These are phyloP conservation scores for Setophaga kirtlandii DNA, from an alignment of 2,113 vertebrate species.

Conservation along the genomic window DNA sequence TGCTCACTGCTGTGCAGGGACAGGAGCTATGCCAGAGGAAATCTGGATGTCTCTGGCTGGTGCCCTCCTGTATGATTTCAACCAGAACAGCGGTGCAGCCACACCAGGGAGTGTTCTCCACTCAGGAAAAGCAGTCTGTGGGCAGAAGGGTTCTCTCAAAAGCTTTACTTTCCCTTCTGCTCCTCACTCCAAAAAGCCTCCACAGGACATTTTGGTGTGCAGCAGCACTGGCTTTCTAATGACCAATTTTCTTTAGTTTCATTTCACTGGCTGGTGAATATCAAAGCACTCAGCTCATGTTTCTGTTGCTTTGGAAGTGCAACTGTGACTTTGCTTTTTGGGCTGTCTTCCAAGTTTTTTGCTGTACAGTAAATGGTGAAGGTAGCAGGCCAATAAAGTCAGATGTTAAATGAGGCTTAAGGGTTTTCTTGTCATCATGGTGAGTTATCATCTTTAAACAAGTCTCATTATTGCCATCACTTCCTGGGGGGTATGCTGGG, in stretches of 20 bases:
- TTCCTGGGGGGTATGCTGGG: neutral
- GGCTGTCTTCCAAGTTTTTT: neutral
- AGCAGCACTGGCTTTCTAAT: neutral
- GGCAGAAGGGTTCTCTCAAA: neutral
- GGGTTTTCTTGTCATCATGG: constrained; percentile 6
- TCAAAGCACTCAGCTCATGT: neutral
- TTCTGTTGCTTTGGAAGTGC: neutral
- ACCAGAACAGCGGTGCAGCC: neutral
- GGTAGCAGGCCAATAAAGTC: constrained; percentile 9
- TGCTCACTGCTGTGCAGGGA: neutral
- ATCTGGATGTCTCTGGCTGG: neutral
- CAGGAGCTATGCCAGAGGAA: neutral
- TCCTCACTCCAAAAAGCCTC: neutral
- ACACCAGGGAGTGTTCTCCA: neutral
- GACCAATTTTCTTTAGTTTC: neutral
- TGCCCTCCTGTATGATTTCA: neutral
- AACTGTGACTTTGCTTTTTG: neutral
- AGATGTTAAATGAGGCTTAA: constrained; percentile 28
- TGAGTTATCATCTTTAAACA: constrained; percentile 23
- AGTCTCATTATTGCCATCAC: neutral
- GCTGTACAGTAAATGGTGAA: neutral
- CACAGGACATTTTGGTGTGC: neutral
- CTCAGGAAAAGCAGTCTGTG: neutral
- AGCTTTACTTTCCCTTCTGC: neutral
- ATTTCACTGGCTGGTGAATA: neutral